These are phyloP conservation scores for Amblyraja radiata DNA, from an alignment of 2,797 vertebrate genomes.

Conservation along the genomic window DNA sequence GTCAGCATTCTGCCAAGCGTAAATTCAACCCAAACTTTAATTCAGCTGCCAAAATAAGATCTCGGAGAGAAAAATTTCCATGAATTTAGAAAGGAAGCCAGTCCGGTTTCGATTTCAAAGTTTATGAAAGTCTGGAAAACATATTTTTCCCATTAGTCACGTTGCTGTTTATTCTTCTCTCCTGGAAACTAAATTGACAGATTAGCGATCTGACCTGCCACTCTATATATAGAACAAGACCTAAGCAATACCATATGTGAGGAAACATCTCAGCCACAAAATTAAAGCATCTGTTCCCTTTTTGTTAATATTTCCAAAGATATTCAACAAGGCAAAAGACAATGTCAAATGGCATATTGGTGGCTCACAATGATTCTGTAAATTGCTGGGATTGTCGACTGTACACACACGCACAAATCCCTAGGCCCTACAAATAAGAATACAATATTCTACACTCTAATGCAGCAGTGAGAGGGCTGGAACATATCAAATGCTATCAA, in stretches of 20 bases:
- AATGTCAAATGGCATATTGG: neutral
- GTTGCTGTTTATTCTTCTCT: neutral
- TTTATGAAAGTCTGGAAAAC: neutral
- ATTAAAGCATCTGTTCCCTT: neutral
- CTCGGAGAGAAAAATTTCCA: neutral
- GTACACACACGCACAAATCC: too few species aligned
- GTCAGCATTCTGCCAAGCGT: neutral
- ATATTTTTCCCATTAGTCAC: slow-evolving; percentile 7
- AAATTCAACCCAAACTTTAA: neutral
- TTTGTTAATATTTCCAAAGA: neutral
- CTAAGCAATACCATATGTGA: too few species aligned
- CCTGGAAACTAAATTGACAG: neutral
- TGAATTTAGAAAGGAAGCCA: neutral
- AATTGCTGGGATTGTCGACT: neutral
- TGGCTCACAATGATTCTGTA: too few species aligned
- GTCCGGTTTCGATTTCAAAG: neutral
- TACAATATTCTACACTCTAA: neutral
- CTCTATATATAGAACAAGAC: neutral
- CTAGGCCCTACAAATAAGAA: neutral
- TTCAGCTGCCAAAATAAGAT: neutral
- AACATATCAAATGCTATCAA: neutral
- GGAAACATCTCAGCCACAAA: neutral
- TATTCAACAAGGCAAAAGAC: neutral
- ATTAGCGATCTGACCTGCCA: neutral
- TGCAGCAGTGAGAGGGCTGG: neutral